phyloP scores from a whole-genome alignment of 2,797 vertebrate species.

The Sparus aurata region DNA sequence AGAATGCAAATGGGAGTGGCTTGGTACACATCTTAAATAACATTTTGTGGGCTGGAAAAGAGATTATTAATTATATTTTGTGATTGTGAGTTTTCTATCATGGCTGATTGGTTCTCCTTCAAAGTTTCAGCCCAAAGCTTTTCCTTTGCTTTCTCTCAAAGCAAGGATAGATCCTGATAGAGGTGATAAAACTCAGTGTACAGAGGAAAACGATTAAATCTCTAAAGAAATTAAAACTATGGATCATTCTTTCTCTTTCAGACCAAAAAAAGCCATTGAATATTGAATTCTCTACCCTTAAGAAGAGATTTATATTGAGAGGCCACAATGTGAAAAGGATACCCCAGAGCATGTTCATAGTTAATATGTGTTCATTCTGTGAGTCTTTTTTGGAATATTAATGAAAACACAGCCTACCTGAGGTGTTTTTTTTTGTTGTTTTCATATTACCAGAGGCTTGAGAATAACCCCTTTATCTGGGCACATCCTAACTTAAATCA shows the following conservation, averaged over 20 bases:
- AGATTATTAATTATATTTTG: conserved; percentile 28
- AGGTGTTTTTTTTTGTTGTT: conserved; percentile 27
- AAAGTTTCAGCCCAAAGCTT: conserved; percentile 26
- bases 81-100: conserved; percentile 9
- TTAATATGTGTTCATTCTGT: conserved; percentile 33
- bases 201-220: conserved; percentile 40
- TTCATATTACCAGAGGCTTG: conserved; percentile 19
- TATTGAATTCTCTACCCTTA: conserved; percentile 56
- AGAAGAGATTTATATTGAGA: conserved; percentile 18
- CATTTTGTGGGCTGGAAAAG: not conserved
- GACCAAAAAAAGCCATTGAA: conserved; percentile 36
- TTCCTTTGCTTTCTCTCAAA: conserved; percentile 23
- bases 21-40: conserved; percentile 5
- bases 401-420: conserved; percentile 14
- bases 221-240: conserved; percentile 28
- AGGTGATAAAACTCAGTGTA: conserved; percentile 40
- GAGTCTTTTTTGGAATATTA: conserved; percentile 35
- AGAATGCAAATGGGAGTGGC: not conserved
- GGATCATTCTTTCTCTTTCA: conserved; percentile 25
- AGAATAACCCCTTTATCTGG: conserved; percentile 10
- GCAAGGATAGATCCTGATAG: conserved; percentile 16
- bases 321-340: conserved; percentile 32
- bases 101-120: conserved; percentile 25
- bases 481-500: conserved; percentile 6
- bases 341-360: conserved; percentile 26